Evolutionary conservation across 2,113 vertebrate genomes (phyloP), one percentile per base, ranked within the genome.

Genomic region (Podiceps cristatus): DNA sequence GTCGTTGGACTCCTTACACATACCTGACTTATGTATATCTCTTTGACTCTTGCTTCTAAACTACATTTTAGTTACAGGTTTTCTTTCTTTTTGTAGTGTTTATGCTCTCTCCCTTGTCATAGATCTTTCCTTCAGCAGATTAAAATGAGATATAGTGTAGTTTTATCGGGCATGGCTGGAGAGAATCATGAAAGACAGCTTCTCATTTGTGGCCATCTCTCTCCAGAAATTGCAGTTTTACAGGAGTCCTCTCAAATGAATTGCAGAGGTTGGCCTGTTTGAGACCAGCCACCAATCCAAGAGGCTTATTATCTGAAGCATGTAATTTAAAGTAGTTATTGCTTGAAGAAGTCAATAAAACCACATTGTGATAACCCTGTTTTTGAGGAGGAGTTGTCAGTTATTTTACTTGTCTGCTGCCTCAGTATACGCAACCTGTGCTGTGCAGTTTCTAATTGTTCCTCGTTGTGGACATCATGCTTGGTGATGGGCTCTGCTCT

Each of bases 1-100:
- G 16, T 52, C 2, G 0, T 0, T 47, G 66, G 29, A 35, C 53
- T 52, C 59, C 50, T 37, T 59, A 37, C 7, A 11, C 7, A 13
- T 5, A 2, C 3, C 49, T 56, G 37, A 37, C 37, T 37, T 37
- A 37, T 37, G 37, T 37, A 37, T 37, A 37, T 37, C 37, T 37
- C 37, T n/a, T n/a, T 55, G 64, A 35, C 6, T 63, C 33, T 40
- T 74, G 45, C 60, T 86, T 80, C 53, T 79, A 40, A 74, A 74
- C 47, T 67, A 25, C 2, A 0, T 31, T 74, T 67, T n/a, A 53
- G 28, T 72, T 84, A 13, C 1, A 42, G 18, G 19, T 31, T 72
- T 72, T 42, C 58, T 66, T 60, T 59, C 52, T 73, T 78, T 59
- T 33, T 12, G 20, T 35, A 62, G 35, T 50, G 29, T 33, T 79